Base-by-base conservation (phyloP, 2,797 vertebrate genomes). In the Sebastes iracundus region DNA sequence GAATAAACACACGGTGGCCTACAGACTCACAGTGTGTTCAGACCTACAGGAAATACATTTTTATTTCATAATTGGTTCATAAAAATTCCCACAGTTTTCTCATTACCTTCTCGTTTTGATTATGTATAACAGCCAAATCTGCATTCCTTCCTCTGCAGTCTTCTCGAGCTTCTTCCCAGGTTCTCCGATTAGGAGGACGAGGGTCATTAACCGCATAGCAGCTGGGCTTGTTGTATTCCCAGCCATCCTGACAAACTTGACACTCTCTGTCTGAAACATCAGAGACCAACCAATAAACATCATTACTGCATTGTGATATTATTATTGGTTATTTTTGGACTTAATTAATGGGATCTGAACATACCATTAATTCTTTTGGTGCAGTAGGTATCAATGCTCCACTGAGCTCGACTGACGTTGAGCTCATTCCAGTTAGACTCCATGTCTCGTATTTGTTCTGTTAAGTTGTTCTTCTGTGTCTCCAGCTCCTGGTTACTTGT, bases 371-470 rank as follows among this genome's bases (percentile, higher is more conserved):
- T 1, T 14, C 7, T 4, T 7, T 3, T n/a, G 20, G 18, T 11
- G 68, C 93, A 94, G 81, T 92, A 94, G 4, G 20, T 0, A 16
- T 85, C 7, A 23, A 88, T 53, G 72, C 8, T 81, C 88, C 59
- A 38, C 7, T 30, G 30, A 30, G 30, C 30, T 30, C 30, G 30
- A 30, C 30, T 30, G 30, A 30, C 30, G 30, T 30, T 30, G 30
- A 30, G 30, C 30, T 7, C 30, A 4, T 73, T 33, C 42, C 0
- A 16, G 7, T 76, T 2, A 38, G 2, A 46, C 1, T 7, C 7
- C 59, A 79, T 2, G 2, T 64, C 4, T n/a, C 3, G 2, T 32
- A 79, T 84, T 30, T 78, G 59, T 6, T 33, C 20, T 14, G 30
- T 81, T 18, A 91, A 81, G 2, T 7, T 58, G 4, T 33, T 22